Conservation (phyloP, 1,140 invertebrate genomes). For the Drosophila arawakana region DNA sequence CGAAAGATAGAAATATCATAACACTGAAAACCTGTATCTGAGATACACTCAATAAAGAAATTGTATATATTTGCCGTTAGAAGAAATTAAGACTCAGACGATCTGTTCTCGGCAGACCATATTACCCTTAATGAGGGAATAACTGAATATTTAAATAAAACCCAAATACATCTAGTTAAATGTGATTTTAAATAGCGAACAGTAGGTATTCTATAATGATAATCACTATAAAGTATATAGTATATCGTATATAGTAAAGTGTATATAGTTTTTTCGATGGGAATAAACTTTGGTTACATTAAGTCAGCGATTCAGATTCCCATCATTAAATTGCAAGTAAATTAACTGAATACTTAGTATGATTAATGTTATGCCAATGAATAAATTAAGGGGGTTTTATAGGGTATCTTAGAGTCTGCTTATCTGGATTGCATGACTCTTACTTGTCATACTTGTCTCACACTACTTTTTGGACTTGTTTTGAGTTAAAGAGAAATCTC, state of each 20-base stretch:
- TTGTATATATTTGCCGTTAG: slow-evolving; percentile 46
- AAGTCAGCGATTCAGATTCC: neutral
- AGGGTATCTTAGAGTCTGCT: slow-evolving; percentile 26
- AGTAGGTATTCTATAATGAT: slow-evolving; percentile 16
- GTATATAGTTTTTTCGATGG: neutral
- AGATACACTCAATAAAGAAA: slow-evolving; percentile 23
- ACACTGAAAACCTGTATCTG: slow-evolving; percentile 38
- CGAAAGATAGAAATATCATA: slow-evolving; percentile 24
- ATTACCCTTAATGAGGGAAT: slow-evolving; percentile 40
- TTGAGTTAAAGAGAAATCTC: slow-evolving; percentile 57
- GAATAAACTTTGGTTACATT: neutral
- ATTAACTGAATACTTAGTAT: neutral
- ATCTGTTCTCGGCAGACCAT: neutral
- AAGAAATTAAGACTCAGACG: slow-evolving; percentile 16
- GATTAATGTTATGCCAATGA: neutral
- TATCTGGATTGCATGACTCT: neutral
- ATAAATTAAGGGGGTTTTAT: neutral
- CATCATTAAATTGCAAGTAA: neutral
- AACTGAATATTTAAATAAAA: slow-evolving; percentile 48
- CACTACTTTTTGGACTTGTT: slow-evolving; percentile 56
- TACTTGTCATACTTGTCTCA: slow-evolving; percentile 38
- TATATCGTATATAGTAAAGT: too few species aligned
- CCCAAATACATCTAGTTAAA: slow-evolving; percentile 43
- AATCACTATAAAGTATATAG: neutral
- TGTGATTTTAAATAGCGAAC: slow-evolving; percentile 17